Base-by-base conservation (phyloP, 2,113 vertebrate genomes). In the Corvus cornix region DNA sequence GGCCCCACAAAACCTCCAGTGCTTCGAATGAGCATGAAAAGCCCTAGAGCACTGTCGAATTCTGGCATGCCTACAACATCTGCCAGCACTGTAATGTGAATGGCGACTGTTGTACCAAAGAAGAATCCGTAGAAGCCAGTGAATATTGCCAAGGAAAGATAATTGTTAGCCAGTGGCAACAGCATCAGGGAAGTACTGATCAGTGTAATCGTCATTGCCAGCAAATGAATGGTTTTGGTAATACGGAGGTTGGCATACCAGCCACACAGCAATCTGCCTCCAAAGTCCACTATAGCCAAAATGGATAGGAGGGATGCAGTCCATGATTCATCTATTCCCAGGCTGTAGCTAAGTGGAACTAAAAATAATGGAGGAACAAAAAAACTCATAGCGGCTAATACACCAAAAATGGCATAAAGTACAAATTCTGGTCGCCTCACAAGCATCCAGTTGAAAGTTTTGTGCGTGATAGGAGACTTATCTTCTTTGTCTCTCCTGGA, bases 21-120 rank as follows among this genome's bases (percentile, higher is more conserved):
- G 89, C 97, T 98, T 73, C 97, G 93, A 90, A 98, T 98, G 17
- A 98, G 90, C 98, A 98, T 98, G 64, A 98, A 98, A 62, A 98
- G 96, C 6, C 98, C 98, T 13, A 98, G 95, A 28, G 96, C 97
- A 18, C 95, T 98, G 95, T 98, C 97, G 20, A 98, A 98, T 19
- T 96, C 96, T 49, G 97, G 84, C 87, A 98, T 96, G 16, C 96
- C 97, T 23, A 98, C 98, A 13, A 98, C 96, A 92, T 98, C 98
- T 89, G 98, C 96, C 11, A 98, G 97, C 41, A 96, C 85, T 19
- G 97, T 98, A 87, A 98, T 63, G 37, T 98, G 98, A 81, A 98
- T 72, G 11, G 98, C 97, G 0, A 98, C 97, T 33, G 97, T 95
- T 48, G 98, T 97, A 70, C 98, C 98, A 18, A 98, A 98, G 95